A percentile compares a stretch with the other conserved stretches of the same genome.
These are phyloP conservation scores for Cossypha dichroa DNA, from an alignment of 2,797 vertebrate species.

Conservation along the genomic window DNA sequence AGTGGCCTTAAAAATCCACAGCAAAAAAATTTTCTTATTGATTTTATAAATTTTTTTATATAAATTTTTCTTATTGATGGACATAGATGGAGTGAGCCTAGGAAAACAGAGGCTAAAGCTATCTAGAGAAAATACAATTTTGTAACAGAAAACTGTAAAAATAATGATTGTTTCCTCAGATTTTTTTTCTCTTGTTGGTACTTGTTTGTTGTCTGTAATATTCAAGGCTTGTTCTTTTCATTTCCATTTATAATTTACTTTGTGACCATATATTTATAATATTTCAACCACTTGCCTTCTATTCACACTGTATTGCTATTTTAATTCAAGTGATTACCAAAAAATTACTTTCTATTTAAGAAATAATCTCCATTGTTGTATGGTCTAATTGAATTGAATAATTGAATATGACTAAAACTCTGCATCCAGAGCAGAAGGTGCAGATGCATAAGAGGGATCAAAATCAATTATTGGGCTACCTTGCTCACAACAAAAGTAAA, in stretches of 20 bases:
- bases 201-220: background rate
- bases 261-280: background rate
- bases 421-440: background rate
- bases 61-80: background rate
- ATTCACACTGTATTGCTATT: constrained; percentile 15
- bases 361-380: background rate
- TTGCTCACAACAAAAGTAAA: background rate
- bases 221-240: background rate
- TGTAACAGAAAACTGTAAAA: background rate
- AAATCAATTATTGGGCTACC: background rate
- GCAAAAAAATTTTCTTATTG: background rate
- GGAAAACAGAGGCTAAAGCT: background rate
- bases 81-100: background rate
- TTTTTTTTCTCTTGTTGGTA: background rate
- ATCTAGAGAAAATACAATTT: background rate
- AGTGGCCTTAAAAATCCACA: background rate
- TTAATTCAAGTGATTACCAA: constrained; percentile 57
- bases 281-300: background rate
- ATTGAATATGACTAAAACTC: background rate
- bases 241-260: background rate
- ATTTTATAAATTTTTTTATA: background rate
- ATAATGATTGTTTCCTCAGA: background rate
- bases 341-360: constrained; percentile 49
- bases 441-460: background rate
- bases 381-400: background rate